Evolutionary conservation across 2,888 invertebrate species (phyloP), one percentile per base, ranked within the genome.

Genomic region (Taphrorychus bicolor): DNA sequence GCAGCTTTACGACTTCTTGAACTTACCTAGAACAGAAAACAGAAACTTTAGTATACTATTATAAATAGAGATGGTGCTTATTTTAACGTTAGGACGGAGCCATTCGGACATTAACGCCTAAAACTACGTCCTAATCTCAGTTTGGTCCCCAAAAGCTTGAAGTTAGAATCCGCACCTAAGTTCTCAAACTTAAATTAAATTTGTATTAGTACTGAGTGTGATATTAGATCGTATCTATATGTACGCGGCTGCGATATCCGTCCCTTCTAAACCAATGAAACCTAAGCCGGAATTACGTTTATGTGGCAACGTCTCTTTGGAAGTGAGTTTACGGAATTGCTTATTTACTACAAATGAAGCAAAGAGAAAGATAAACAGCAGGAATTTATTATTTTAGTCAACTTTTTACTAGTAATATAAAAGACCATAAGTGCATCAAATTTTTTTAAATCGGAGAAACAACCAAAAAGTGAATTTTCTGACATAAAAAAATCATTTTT

Each of bases 181-280:
- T 18, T 51, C 22, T 51, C 51, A 19, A 51, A 51, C 51, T 51
- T 51, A 51, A 51, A 51, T 51, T 18, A 51, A 51, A 51, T 51
- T 51, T 51, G 21, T 51, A 51, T 51, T 51, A 51, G 51, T 45
- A 22, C 51, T 18, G 51, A 7, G 18, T 19, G 51, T 21, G 22
- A 51, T 51, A 18, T 7, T 45, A 11, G 7, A 45, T 11, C 9
- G 9, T 16, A 16, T 45, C 9, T 45, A 11, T 45, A 17, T 45
- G 45, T 17, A 14, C 14, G 45, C 17, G 45, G 17, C 16, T 14
- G 45, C 14, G 9, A 45, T 45, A 45, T 45, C 45, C 14, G 45
- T 45, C 45, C 17, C 45, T 45, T 45, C 45, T 45, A 45, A 45
- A 45, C 45, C 45, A 45, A 45, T 45, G 45, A 45, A 45, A 45